Conservation (phyloP, 2,888 invertebrate genomes). For the Netelia melanura region DNA sequence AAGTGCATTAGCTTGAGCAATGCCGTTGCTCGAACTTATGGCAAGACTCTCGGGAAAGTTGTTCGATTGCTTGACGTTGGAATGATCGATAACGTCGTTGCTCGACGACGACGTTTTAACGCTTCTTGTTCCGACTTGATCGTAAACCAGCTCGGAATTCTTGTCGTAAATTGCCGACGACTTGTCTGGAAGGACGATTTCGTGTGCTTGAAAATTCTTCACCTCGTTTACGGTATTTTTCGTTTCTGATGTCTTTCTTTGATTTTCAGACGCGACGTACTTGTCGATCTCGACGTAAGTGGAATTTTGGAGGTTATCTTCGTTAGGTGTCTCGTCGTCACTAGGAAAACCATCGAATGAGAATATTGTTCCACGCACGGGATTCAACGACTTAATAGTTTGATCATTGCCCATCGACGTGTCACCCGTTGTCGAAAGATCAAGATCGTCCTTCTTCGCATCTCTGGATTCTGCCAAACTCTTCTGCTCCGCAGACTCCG, state of each 20-base stretch:
- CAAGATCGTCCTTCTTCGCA: conserved; percentile 16
- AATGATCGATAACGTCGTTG: conserved; percentile 58
- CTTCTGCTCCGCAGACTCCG: conserved; percentile 86
- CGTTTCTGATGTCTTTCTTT: conserved; percentile 36
- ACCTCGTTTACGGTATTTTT: conserved; percentile 28
- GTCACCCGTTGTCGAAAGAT: conserved; percentile 17
- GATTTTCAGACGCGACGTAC: conserved; percentile 69
- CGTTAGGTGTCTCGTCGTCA: conserved; percentile 78
- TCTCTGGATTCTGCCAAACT: conserved; percentile 16
- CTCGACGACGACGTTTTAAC: conserved; percentile 67
- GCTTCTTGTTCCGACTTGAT: conserved; percentile 69
- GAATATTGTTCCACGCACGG: conserved; percentile 69
- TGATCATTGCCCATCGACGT: conserved; percentile 6
- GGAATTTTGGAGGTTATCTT: conserved; percentile 83
- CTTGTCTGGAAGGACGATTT: conserved; percentile 72
- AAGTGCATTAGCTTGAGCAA: conserved; percentile 77
- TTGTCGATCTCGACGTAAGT: conserved; percentile 79
- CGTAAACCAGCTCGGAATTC: conserved; percentile 70
- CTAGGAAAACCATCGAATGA: conserved; percentile 78
- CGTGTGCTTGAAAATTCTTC: conserved; percentile 73
- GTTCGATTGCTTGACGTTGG: conserved; percentile 69
- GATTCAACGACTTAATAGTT: conserved; percentile 14
- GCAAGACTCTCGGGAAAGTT: conserved; percentile 75
- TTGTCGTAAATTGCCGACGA: conserved; percentile 70
- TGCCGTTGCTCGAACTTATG: conserved; percentile 78